These are phyloP conservation scores for Cassiopea andromeda DNA, from an alignment of 30 jellyfish, hydroid and myxozoan genomes.

Conservation along the genomic window DNA sequence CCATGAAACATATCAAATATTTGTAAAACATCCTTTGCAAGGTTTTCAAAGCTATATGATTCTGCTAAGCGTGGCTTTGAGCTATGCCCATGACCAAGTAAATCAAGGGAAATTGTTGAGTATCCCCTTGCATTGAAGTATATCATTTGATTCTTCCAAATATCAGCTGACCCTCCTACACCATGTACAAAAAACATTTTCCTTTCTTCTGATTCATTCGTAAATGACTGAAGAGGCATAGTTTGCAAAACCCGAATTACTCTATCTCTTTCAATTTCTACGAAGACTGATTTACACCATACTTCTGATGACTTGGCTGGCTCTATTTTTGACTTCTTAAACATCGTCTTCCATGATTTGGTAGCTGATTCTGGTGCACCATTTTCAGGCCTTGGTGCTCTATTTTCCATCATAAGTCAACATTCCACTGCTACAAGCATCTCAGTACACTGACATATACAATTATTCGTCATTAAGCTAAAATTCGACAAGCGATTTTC, in stretches of 20 bases:
- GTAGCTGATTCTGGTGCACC: conserved; percentile 30
- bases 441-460: neutral
- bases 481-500: neutral
- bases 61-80: conserved; percentile 73
- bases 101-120: conserved; percentile 86
- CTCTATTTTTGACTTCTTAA: conserved; percentile 35
- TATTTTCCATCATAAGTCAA: neutral
- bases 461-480: neutral
- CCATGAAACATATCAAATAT: conserved; percentile 81
- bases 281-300: conserved; percentile 40
- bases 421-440: neutral
- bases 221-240: conserved; percentile 11
- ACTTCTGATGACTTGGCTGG: conserved; percentile 21
- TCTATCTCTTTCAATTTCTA: conserved; percentile 55
- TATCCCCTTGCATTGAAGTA: conserved; percentile 77
- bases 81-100: conserved; percentile 97
- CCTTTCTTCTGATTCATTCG: conserved; percentile 12
- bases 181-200: conserved; percentile 87
- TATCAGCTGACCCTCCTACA: conserved; percentile 93
- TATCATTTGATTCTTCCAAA: conserved; percentile 85
- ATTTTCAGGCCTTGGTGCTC: conserved; percentile 18
- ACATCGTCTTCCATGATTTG: conserved; percentile 33
- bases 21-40: conserved; percentile 83
- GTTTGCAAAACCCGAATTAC: conserved; percentile 70
- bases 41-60: conserved; percentile 68